Conservation (phyloP, 2,888 invertebrate genomes). For the Galeruca laticollis region DNA sequence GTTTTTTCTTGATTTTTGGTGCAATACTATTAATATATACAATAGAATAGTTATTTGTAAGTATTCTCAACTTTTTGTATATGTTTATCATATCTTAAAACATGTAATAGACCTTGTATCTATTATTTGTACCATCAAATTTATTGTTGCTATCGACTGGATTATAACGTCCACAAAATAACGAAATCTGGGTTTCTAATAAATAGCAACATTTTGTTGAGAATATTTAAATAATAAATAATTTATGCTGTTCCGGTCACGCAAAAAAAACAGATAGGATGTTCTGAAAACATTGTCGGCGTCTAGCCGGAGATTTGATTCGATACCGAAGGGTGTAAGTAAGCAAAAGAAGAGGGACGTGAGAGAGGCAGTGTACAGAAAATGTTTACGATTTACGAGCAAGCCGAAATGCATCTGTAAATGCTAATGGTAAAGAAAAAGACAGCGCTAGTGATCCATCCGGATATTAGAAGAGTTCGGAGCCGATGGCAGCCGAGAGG, state of each 20-base stretch:
- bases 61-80: too few species aligned
- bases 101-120: too few species aligned
- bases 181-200: too few species aligned
- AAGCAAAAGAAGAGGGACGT: constrained; percentile 46
- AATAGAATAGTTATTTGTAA: too few species aligned
- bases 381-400: constrained; percentile 65
- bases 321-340: constrained; percentile 45
- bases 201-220: not conserved
- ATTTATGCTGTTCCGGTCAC: not conserved
- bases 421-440: constrained; percentile 58
- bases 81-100: too few species aligned
- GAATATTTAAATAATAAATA: not conserved
- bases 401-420: constrained; percentile 52
- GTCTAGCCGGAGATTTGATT: constrained; percentile 40
- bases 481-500: constrained; percentile 59
- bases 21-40: too few species aligned
- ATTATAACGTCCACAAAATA: too few species aligned
- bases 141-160: too few species aligned
- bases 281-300: constrained; percentile 1
- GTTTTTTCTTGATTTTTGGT: too few species aligned
- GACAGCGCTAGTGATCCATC: constrained; percentile 57
- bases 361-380: constrained; percentile 39
- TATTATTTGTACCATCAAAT: too few species aligned
- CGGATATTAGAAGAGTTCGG: constrained; percentile 66
- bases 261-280: constrained; percentile 2